Percentiles rank a stretch among this genome's conserved stretches.
phyloP scores from a whole-genome alignment of 2,888 invertebrate species.

The Calameuta pallipes region DNA sequence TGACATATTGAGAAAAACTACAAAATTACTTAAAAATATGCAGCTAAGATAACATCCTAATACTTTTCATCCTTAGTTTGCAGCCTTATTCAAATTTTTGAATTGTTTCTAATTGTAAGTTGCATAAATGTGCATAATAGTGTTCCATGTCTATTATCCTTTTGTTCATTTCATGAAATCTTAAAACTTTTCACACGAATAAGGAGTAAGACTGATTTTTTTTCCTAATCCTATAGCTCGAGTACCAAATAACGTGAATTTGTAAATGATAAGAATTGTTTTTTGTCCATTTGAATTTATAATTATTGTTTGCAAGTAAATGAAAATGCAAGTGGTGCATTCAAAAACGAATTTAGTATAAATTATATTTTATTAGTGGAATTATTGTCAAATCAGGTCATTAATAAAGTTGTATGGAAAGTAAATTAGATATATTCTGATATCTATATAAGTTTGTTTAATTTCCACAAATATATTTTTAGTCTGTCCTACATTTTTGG shows the following conservation, averaged over 20 bases:
- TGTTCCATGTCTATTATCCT: not conserved
- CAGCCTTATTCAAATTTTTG: not conserved
- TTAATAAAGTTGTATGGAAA: not conserved
- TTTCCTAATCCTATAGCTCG: constrained; percentile 22
- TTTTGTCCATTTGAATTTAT: not conserved
- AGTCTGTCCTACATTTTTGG: not conserved
- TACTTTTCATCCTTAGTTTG: not conserved
- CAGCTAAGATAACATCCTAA: not conserved
- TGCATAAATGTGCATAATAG: not conserved
- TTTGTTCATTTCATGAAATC: not conserved
- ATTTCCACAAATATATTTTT: not conserved
- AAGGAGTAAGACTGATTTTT: constrained; percentile 54
- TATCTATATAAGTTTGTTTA: not conserved
- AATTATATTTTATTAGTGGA: not conserved
- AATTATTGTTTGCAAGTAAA: not conserved
- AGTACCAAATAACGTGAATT: too few relatives aligned
- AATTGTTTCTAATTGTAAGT: not conserved
- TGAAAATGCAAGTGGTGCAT: not conserved
- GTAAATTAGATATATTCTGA: not conserved
- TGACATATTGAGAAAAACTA: not conserved
- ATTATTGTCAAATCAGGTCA: not conserved
- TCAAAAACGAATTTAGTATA: not conserved
- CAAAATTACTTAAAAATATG: not conserved
- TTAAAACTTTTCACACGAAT: not conserved
- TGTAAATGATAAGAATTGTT: not conserved